These are phyloP conservation scores for Eumacrocentrus americanus DNA, from an alignment of 2,888 invertebrate genomes.

Conservation along the genomic window DNA sequence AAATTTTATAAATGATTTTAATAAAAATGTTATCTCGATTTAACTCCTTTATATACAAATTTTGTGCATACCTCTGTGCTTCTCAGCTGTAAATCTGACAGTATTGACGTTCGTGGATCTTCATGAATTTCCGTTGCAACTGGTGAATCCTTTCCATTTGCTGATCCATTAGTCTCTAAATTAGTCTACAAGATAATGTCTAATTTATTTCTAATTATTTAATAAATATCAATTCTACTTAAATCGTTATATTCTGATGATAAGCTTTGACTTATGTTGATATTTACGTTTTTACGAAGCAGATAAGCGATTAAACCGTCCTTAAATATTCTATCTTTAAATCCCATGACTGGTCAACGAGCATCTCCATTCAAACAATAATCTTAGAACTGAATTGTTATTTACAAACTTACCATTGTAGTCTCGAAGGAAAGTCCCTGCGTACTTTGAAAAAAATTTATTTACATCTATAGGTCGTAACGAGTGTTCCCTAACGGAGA, in stretches of 20 bases:
- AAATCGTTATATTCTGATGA: background rate
- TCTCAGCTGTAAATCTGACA: conserved; percentile 53
- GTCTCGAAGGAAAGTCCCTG: conserved; percentile 37
- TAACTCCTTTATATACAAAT: no score
- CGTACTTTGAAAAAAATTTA: conserved; percentile 43
- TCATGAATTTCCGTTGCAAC: conserved; percentile 41
- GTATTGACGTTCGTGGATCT: conserved; percentile 48
- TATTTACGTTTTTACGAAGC: no score
- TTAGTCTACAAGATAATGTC: conserved; percentile 47
- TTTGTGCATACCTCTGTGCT: conserved; percentile 53
- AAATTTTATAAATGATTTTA: no score
- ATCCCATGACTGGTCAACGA: background rate
- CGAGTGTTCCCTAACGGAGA: conserved; percentile 42
- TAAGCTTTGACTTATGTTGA: no score
- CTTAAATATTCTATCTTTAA: background rate
- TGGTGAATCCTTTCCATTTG: conserved; percentile 48
- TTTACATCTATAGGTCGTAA: conserved; percentile 41
- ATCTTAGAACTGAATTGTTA: background rate
- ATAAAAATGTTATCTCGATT: no score
- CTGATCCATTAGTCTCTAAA: conserved; percentile 43
- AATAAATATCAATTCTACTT: background rate
- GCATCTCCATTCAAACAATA: background rate
- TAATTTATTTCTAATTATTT: conserved; percentile 7
- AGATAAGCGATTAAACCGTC: background rate
- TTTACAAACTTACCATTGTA: conserved; percentile 8